Conservation (phyloP, 2,797 vertebrate species). For the Poeciliopsis turneri region DNA sequence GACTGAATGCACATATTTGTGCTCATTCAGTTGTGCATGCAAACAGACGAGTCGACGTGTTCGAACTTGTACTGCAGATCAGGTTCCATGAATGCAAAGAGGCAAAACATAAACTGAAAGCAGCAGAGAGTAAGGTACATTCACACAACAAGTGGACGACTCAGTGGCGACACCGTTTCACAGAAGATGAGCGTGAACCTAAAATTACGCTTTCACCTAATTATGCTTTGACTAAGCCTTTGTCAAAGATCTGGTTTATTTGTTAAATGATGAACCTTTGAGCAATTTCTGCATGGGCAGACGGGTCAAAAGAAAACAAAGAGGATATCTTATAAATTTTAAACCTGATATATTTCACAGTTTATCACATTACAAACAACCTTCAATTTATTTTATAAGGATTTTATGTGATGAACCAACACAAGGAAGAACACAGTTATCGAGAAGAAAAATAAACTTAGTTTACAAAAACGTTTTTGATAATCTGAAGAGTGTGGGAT, state of each 20-base stretch:
- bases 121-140: slow-evolving; percentile 20
- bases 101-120: slow-evolving; percentile 25
- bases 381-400: neutral
- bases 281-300: slow-evolving; percentile 19
- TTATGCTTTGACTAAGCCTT: slow-evolving; percentile 22
- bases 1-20: slow-evolving; percentile 11
- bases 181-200: slow-evolving; percentile 1
- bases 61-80: slow-evolving; percentile 44
- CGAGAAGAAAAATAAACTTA: neutral
- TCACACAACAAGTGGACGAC: slow-evolving; percentile 27
- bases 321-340: slow-evolving; percentile 9
- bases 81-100: slow-evolving; percentile 40
- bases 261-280: slow-evolving; percentile 12
- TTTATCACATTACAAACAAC: neutral
- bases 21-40: slow-evolving; percentile 14
- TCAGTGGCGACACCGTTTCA: slow-evolving; percentile 15
- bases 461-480: neutral
- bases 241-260: neutral
- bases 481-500: neutral
- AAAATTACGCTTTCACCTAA: slow-evolving; percentile 12
- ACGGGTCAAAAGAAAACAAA: slow-evolving; percentile 6
- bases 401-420: neutral
- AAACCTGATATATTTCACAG: neutral
- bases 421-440: neutral
- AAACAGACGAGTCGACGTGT: slow-evolving; percentile 40